Percentiles rank a stretch among this genome's conserved stretches.
Conservation (phyloP, 2,888 invertebrate species). For the Oscheius myriophilus region DNA sequence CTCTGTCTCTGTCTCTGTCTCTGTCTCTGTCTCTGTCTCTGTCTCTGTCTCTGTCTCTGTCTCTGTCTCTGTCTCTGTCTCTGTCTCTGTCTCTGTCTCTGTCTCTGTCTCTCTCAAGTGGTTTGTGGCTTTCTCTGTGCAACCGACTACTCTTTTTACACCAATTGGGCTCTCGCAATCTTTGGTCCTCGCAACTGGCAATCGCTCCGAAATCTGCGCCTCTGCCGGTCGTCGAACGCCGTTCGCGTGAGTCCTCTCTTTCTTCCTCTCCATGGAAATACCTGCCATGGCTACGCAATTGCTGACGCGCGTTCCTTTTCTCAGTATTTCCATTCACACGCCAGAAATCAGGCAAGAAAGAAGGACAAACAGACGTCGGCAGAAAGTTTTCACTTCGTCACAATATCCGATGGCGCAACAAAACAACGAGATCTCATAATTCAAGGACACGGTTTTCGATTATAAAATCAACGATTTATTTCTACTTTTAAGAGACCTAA, state of each 20-base stretch:
- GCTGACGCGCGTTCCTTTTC: too few species aligned
- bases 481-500: too few species aligned
- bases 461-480: too few species aligned
- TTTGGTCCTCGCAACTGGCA: conserved; percentile 18
- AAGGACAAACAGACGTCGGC: too few species aligned
- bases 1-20: conserved; percentile 10
- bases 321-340: too few species aligned
- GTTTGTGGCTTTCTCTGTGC: neutral
- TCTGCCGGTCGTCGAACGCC: conserved; percentile 9
- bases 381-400: too few species aligned
- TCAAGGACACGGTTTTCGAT: too few species aligned
- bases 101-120: neutral
- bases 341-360: too few species aligned
- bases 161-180: conserved; percentile 24
- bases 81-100: conserved; percentile 3
- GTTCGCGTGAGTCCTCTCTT: neutral
- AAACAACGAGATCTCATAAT: too few species aligned
- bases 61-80: conserved; percentile 11
- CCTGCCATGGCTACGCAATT: too few species aligned
- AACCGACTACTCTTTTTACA: conserved; percentile 4
- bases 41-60: conserved; percentile 9
- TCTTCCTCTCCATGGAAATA: neutral
- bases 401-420: too few species aligned
- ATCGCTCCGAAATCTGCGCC: conserved; percentile 19
- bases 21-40: conserved; percentile 17